Evolutionary conservation across 2,888 invertebrate species (phyloP).

Genomic region (Machimus atricapillus): DNA sequence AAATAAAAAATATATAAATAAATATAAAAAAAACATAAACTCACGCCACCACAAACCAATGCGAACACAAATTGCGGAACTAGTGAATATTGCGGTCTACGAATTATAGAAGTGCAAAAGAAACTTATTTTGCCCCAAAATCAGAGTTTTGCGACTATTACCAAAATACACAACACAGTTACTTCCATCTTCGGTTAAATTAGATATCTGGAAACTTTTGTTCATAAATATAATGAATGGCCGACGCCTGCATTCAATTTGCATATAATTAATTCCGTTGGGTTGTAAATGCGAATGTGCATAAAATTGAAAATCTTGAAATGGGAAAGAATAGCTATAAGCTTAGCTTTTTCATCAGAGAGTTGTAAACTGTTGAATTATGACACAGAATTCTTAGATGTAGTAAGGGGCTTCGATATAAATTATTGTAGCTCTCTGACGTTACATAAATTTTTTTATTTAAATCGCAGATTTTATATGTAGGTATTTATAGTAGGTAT

Average conservation of each 20-base stretch:
- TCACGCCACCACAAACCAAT: too few species aligned
- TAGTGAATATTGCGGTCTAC: too few species aligned
- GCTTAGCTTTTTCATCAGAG: neutral
- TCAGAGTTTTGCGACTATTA: neutral
- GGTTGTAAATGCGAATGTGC: neutral
- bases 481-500: too few species aligned
- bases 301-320: neutral
- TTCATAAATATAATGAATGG: neutral
- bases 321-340: neutral
- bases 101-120: too few species aligned
- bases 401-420: neutral
- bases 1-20: too few species aligned
- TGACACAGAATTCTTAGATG: neutral
- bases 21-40: too few species aligned
- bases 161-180: too few species aligned
- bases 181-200: neutral
- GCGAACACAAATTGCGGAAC: too few species aligned
- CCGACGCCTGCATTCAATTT: neutral
- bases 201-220: neutral
- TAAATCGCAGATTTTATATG: too few species aligned
- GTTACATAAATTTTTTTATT: neutral
- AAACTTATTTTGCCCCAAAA: neutral
- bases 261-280: slow-evolving; percentile 18
- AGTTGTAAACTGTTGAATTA: neutral
- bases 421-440: neutral